Evolutionary conservation across 2,113 vertebrate species (phyloP), one percentile per base, ranked within the genome.

Genomic region (Riparia riparia): DNA sequence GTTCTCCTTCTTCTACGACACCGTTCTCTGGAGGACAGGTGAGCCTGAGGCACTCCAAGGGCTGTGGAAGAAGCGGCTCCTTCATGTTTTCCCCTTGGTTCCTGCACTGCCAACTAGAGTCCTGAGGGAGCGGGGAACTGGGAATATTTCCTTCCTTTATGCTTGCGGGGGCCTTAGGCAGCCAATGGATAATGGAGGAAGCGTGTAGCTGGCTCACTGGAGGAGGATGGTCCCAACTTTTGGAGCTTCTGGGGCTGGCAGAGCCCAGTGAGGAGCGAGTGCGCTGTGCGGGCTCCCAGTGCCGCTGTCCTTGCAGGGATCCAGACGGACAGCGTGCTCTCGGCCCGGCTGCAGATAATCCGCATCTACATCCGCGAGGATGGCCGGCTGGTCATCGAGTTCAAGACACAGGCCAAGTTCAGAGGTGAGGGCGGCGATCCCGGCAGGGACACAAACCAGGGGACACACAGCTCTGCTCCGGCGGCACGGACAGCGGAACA

Each of bases 1-100:
- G 96, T 99, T 99, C 96, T 99, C 99, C 51, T 99, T 99, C 96
- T 99, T 99, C 98, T 99, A 99, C 2, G 99, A 99, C 89, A 99
- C 99, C 0, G 98, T 99, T 82, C 99, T 99, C 54, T 99, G 99
- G 99, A 99, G 99, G 90, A 99, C 99, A 88, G 99, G 99, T 90
- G 56, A 83, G 79, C 70, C 41, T 20, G 9, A 7, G 6, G 22
- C 29, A 4, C 24, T 61, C 5, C 11, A 9, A 10, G 34, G 22
- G 44, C n/a, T 32, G 0, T 0, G 3, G 22, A 18, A 60, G 7
- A 18, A 32, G 2, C 7, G 41, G 3, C 37, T 82, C 76, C 13
- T 71, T 57, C 42, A 17, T 4, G 0, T 10, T 57, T 21, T 58
- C 6, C 7, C 45, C 45, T 60, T 25, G 3, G 28, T 39, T 45